A percentile compares a stretch with the other conserved stretches of the same genome.
Evolutionary conservation across 2,888 invertebrate species (phyloP).

Genomic region (Callosobruchus maculatus): DNA sequence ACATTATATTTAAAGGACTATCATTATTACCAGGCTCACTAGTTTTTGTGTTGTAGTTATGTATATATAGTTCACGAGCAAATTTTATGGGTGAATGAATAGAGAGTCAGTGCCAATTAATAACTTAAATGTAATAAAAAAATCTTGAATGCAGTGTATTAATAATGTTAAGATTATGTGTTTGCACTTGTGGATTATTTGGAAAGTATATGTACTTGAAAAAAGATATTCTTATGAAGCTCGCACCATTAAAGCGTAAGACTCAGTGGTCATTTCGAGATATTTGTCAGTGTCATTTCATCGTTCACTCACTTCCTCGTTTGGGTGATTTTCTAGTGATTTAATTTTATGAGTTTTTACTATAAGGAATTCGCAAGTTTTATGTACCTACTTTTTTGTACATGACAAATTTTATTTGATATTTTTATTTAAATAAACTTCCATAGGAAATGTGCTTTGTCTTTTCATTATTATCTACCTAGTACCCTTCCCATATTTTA

Average conservation of each 20-base stretch:
- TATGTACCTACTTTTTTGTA: constrained; percentile 39
- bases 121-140: constrained; percentile 47
- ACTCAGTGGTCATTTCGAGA: constrained; percentile 38
- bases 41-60: constrained; percentile 42
- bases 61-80: constrained; percentile 38
- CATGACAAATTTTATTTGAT: constrained; percentile 34
- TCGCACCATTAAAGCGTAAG: constrained; percentile 39
- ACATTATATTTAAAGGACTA: constrained; percentile 1
- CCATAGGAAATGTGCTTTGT: constrained; percentile 30
- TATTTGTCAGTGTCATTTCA: constrained; percentile 29
- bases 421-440: constrained; percentile 39
- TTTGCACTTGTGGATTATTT: constrained; percentile 50
- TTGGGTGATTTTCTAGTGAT: constrained; percentile 46
- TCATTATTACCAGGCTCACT: constrained; percentile 26
- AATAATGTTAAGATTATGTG: constrained; percentile 49
- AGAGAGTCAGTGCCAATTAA: constrained; percentile 51
- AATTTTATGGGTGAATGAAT: constrained; percentile 20
- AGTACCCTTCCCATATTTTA: no score
- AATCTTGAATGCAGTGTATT: constrained; percentile 52
- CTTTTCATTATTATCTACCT: not conserved
- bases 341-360: constrained; percentile 33
- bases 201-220: constrained; percentile 37
- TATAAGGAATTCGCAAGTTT: constrained; percentile 37
- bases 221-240: constrained; percentile 42
- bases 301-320: constrained; percentile 21